A percentile compares a stretch with the other conserved stretches of the same genome.
phyloP scores from a whole-genome alignment of 2,113 vertebrate species.

The Rafetus swinhoei region DNA sequence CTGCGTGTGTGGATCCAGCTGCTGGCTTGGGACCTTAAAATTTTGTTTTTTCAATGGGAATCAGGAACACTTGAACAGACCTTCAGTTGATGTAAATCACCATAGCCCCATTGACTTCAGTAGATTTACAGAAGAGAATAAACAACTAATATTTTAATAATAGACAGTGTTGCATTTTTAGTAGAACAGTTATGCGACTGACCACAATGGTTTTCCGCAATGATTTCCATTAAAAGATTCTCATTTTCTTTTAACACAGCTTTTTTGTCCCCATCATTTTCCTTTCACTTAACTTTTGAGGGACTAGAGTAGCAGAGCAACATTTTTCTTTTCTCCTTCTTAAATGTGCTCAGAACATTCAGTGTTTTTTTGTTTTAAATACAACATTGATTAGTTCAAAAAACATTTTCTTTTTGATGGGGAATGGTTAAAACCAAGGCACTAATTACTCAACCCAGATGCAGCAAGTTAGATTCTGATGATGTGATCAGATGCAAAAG shows the following conservation, averaged over 20 bases:
- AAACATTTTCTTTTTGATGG: conserved; percentile 34
- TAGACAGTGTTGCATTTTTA: neutral
- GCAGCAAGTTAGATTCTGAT: conserved; percentile 70
- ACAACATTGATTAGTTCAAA: conserved; percentile 45
- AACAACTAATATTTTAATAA: neutral
- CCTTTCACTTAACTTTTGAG: neutral
- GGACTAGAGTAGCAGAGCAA: neutral
- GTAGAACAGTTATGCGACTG: neutral
- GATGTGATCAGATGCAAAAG: conserved; percentile 59
- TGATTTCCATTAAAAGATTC: neutral
- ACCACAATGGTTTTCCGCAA: neutral
- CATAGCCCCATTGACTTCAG: neutral
- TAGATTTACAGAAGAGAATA: neutral
- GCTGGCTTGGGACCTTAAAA: neutral
- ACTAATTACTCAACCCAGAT: conserved; percentile 68
- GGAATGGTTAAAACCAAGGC: conserved; percentile 42
- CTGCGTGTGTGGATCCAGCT: neutral
- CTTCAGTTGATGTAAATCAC: neutral
- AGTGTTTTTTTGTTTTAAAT: neutral
- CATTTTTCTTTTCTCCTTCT: conserved; percentile 13
- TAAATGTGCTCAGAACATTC: conserved; percentile 25
- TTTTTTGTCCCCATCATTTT: neutral
- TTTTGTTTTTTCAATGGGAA: neutral
- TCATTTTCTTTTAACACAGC: too few species aligned
- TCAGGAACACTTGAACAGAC: neutral